Conservation (phyloP, 2,797 vertebrate species). For the Liasis olivaceus region DNA sequence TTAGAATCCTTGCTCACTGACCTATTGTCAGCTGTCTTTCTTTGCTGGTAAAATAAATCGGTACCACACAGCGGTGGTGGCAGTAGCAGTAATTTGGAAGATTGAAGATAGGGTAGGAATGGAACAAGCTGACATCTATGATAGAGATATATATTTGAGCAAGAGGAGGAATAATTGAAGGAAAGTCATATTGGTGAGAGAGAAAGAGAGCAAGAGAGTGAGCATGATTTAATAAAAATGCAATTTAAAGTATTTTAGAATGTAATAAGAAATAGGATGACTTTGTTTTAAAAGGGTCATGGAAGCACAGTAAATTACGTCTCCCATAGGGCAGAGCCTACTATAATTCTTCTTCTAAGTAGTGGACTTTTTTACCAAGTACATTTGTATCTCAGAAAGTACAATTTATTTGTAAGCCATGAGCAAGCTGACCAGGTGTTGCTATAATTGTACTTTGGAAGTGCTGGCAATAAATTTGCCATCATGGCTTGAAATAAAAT, state of each 20-base stretch:
- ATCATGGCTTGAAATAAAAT: constrained; percentile 74
- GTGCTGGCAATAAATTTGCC: constrained; percentile 78
- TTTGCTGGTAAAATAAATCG: neutral
- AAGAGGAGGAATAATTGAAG: neutral
- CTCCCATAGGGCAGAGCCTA: constrained; percentile 7
- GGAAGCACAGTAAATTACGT: constrained; percentile 6
- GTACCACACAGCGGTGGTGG: neutral
- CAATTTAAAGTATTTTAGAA: constrained; percentile 12
- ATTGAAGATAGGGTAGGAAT: neutral
- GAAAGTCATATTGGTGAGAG: neutral
- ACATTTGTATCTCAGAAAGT: constrained; percentile 22
- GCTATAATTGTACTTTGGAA: constrained; percentile 80
- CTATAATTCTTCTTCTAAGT: constrained; percentile 33
- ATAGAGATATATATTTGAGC: neutral
- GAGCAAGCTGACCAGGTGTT: constrained; percentile 75
- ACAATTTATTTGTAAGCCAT: constrained; percentile 72
- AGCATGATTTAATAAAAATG: neutral
- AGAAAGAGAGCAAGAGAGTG: too few relatives aligned
- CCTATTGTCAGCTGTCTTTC: neutral
- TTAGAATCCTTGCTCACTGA: neutral
- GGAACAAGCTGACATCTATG: neutral
- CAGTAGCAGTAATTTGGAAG: neutral
- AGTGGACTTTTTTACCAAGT: neutral
- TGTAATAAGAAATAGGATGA: constrained; percentile 16
- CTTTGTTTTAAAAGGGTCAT: constrained; percentile 1